These are phyloP conservation scores for Phycodurus eques DNA, from an alignment of 2,113 vertebrate genomes.

Conservation along the genomic window DNA sequence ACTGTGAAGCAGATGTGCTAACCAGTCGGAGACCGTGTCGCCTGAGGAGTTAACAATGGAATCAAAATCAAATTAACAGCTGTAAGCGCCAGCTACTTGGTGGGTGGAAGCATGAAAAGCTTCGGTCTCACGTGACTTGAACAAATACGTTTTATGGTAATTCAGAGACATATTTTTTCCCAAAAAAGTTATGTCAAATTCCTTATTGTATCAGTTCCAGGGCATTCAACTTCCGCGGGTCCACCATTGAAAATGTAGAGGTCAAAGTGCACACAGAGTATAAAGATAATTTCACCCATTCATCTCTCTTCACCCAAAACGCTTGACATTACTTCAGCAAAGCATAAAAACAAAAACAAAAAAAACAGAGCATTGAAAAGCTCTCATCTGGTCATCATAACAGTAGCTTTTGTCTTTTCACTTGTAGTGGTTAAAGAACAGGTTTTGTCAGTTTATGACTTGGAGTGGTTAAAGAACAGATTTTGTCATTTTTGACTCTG, in stretches of 20 bases:
- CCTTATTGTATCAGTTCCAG: not conserved
- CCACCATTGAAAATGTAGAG: not conserved
- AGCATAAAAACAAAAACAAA: not conserved
- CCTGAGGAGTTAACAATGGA: no score
- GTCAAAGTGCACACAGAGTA: not conserved
- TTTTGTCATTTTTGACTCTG: slow-evolving; percentile 18
- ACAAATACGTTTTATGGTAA: no score
- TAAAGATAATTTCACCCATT: not conserved
- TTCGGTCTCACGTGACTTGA: no score
- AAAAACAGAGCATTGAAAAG: not conserved
- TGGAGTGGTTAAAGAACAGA: slow-evolving; percentile 41
- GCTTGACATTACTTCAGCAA: not conserved
- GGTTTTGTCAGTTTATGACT: not conserved
- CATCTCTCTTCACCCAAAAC: not conserved
- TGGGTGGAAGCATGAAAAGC: no score
- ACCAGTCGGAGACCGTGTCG: no score
- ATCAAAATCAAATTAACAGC: no score
- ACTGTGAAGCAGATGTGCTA: no score
- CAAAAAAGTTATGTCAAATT: not conserved
- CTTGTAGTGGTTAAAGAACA: not conserved
- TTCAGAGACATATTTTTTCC: no score
- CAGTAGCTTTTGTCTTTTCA: no score
- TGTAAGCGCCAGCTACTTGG: no score
- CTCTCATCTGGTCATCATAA: no score
- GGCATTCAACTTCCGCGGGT: not conserved